Percentiles rank a stretch among this genome's conserved stretches.
These are phyloP conservation scores for Ganaspis sp. DNA, from an alignment of 1,140 invertebrate genomes.

Conservation along the genomic window DNA sequence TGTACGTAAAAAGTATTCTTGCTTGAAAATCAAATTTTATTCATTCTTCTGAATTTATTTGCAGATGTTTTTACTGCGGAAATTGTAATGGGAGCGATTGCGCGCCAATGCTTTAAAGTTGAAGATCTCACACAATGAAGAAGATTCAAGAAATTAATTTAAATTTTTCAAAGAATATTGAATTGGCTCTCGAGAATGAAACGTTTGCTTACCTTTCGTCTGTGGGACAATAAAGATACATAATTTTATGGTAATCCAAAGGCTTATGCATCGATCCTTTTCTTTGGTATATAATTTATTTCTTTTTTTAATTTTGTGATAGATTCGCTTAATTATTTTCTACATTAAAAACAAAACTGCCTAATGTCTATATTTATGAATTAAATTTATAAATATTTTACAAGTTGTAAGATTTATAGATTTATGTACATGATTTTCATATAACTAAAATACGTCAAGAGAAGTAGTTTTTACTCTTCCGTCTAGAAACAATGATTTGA, in stretches of 20 bases:
- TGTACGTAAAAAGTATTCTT: too few species aligned
- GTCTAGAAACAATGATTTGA: too few species aligned
- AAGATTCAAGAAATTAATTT: slow-evolving; percentile 29
- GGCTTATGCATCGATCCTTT: slow-evolving; percentile 3
- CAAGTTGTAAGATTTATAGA: too few species aligned
- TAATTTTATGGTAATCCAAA: slow-evolving; percentile 64
- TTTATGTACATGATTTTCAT: too few species aligned
- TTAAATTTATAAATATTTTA: too few species aligned
- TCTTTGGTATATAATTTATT: not conserved
- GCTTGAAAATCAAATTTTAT: too few species aligned
- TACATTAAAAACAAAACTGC: too few species aligned
- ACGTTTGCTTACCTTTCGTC: slow-evolving; percentile 59
- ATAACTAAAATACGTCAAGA: too few species aligned
- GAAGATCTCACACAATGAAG: slow-evolving; percentile 52
- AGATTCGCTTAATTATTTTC: too few species aligned
- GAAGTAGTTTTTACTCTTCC: too few species aligned
- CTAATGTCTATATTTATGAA: too few species aligned
- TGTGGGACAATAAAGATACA: slow-evolving; percentile 69
- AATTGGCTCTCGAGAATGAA: not conserved
- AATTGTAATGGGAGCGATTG: slow-evolving; percentile 69
- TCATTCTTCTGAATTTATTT: slow-evolving; percentile 48
- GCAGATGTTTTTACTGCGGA: slow-evolving; percentile 72
- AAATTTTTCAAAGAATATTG: slow-evolving; percentile 38
- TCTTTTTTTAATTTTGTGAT: not conserved
- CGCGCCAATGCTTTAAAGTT: slow-evolving; percentile 70